Conservation (phyloP, 2,888 invertebrate genomes). For the Agonopterix heracliana region DNA sequence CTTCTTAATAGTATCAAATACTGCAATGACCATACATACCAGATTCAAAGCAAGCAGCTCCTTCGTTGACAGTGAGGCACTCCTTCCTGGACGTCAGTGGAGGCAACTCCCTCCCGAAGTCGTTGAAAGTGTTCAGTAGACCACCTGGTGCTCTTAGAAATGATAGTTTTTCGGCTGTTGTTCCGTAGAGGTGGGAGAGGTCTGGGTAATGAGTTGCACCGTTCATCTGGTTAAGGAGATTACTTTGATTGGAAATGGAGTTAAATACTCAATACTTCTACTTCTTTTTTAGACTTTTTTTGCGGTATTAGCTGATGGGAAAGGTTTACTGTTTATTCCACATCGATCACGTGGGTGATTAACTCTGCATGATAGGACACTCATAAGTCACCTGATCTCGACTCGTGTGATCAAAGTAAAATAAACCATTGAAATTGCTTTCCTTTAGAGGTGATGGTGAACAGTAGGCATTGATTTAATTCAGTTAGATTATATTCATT, state of each 20-base stretch:
- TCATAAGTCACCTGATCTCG: no score
- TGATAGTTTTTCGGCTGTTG: conserved; percentile 72
- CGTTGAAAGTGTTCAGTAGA: conserved; percentile 77
- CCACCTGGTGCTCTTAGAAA: conserved; percentile 79
- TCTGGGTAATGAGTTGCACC: conserved; percentile 85
- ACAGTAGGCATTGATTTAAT: no score
- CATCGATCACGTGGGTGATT: no score
- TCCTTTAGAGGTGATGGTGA: no score
- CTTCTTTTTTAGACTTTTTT: no score
- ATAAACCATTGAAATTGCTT: no score
- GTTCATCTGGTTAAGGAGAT: conserved; percentile 76
- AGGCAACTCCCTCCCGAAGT: conserved; percentile 80
- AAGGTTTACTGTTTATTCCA: no score
- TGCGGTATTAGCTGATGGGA: no score
- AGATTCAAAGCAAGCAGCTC: conserved; percentile 81
- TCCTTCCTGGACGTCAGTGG: conserved; percentile 80
- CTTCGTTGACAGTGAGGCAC: conserved; percentile 77
- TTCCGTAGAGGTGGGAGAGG: conserved; percentile 85
- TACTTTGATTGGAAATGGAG: background rate
- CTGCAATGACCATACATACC: conserved; percentile 60
- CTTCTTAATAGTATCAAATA: no score
- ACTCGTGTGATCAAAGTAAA: no score
- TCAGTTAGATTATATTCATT: no score
- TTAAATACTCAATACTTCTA: background rate
- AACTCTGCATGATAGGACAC: no score